These are phyloP conservation scores for Hydropotes inermis DNA, from an alignment of 2,113 vertebrate genomes.

Conservation along the genomic window DNA sequence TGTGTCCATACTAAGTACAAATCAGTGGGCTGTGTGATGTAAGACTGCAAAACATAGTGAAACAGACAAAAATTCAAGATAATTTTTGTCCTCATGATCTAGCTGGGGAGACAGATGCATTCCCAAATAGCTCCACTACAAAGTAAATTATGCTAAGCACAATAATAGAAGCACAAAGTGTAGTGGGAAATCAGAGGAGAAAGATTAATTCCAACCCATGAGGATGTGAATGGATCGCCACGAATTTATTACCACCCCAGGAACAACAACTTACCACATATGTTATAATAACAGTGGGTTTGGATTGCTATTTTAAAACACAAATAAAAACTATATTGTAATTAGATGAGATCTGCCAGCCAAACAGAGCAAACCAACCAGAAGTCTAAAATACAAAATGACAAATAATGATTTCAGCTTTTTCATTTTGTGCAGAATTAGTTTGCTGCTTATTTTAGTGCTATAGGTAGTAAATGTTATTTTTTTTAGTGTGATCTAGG, in stretches of 20 bases:
- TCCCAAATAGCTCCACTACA: conserved; percentile 56
- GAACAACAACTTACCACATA: conserved; percentile 57
- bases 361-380: conserved; percentile 58
- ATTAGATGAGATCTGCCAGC: conserved; percentile 61
- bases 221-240: conserved; percentile 49
- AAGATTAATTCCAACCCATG: conserved; percentile 64
- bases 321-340: conserved; percentile 67
- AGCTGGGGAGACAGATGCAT: conserved; percentile 56
- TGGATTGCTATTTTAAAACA: conserved; percentile 57
- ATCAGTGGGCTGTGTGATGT: not conserved
- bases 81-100: conserved; percentile 14
- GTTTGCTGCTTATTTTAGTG: conserved; percentile 7
- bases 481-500: not conserved
- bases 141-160: conserved; percentile 63
- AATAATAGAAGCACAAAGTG: conserved; percentile 56
- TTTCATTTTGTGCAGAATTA: conserved; percentile 7
- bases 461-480: not conserved
- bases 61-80: not conserved
- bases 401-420: conserved; percentile 13
- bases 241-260: conserved; percentile 68
- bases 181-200: conserved; percentile 66
- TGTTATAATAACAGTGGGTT: conserved; percentile 53
- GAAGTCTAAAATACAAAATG: conserved; percentile 43
- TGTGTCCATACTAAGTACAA: conserved; percentile 13
- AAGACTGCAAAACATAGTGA: not conserved